Base-by-base conservation (phyloP, 2,797 vertebrate species). In the Sus cebifrons region DNA sequence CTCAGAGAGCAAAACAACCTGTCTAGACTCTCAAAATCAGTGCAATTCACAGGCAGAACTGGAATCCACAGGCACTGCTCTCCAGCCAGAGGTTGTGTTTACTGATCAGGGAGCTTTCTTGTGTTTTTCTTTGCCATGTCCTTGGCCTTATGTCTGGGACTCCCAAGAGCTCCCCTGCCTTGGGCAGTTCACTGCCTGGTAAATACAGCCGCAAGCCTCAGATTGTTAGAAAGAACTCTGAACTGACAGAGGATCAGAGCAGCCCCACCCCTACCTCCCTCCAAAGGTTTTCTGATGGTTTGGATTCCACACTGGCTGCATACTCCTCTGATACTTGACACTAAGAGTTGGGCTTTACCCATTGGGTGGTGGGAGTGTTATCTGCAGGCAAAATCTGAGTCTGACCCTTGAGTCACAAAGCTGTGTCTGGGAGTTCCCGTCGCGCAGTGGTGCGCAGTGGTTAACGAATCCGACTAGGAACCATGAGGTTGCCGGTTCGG, bases 1-100 rank as follows among this genome's bases (percentile, higher is more conserved):
- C 87, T 95, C 58, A 56, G 23, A 90, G 60, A 88, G 52, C 79
- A 58, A 96, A 89, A 74, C 54, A 20, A 77, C 75, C 89, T 96
- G 83, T 95, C 89, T 94, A 86, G 79, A 94, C 40, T 85, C 77
- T 95, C 56, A 77, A 96, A 95, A 78, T 81, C 17, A 29, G 49
- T 74, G 44, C n/a, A 56, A 16, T 81, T 95, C 91, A 84, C 18
- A 93, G 86, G 79, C 29, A 84, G n/a, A 75, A 64, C 58, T 23
- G 2, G 40, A 92, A 78, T 84, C 52, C 52, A 81, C 67, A 90
- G 74, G n/a, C 36, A 73, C n/a, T 62, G 9, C n/a, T 92, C 77
- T 90, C 54, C 13, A 81, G 86, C 77, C 54, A 68, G 18, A 95
- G 78, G 23, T 64, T 86, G 36, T 74, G 40, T 73, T 93, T 86